A percentile compares a stretch with the other conserved stretches of the same genome.
phyloP scores from a whole-genome alignment of 2,113 vertebrate genomes.

The Carassius gibelio region DNA sequence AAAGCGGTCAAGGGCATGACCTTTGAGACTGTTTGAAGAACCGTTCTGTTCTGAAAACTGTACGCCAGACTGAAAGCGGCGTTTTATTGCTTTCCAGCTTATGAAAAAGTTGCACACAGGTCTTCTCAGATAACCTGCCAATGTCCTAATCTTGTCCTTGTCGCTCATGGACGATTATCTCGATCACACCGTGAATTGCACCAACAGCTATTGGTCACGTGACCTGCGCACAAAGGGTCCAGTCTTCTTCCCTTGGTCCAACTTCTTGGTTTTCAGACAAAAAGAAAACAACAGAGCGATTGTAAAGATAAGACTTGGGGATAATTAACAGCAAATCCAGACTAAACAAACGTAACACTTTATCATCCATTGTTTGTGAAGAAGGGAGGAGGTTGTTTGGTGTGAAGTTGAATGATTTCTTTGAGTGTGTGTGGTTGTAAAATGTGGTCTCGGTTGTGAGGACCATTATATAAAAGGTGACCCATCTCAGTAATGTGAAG shows the following conservation, averaged over 20 bases:
- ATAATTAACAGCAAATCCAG: constrained; percentile 60
- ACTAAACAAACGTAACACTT: constrained; percentile 37
- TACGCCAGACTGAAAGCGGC: constrained; percentile 21
- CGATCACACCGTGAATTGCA: constrained; percentile 63
- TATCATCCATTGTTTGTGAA: constrained; percentile 68
- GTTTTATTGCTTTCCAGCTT: constrained; percentile 61
- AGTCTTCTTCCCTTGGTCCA: constrained; percentile 62
- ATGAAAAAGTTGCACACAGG: constrained; percentile 45
- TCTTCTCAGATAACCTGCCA: constrained; percentile 65
- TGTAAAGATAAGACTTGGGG: constrained; percentile 69
- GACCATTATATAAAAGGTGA: constrained; percentile 60
- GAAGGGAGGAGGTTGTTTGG: constrained; percentile 61
- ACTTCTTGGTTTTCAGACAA: constrained; percentile 63
- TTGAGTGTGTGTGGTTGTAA: constrained; percentile 2
- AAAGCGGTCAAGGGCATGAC: constrained; percentile 33
- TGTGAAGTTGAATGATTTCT: constrained; percentile 7
- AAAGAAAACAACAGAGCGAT: constrained; percentile 65
- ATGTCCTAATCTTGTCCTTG: constrained; percentile 69
- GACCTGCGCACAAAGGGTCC: constrained; percentile 70
- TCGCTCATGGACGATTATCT: constrained; percentile 68
- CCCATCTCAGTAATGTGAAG: neutral
- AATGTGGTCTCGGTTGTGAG: neutral
- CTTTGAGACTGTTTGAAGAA: constrained; percentile 38
- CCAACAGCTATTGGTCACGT: constrained; percentile 61
- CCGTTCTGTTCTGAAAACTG: neutral